A percentile compares a stretch with the other conserved stretches of the same genome.
Evolutionary conservation across 1,140 invertebrate species (phyloP).

Genomic region (Drosophila ohnishii): DNA sequence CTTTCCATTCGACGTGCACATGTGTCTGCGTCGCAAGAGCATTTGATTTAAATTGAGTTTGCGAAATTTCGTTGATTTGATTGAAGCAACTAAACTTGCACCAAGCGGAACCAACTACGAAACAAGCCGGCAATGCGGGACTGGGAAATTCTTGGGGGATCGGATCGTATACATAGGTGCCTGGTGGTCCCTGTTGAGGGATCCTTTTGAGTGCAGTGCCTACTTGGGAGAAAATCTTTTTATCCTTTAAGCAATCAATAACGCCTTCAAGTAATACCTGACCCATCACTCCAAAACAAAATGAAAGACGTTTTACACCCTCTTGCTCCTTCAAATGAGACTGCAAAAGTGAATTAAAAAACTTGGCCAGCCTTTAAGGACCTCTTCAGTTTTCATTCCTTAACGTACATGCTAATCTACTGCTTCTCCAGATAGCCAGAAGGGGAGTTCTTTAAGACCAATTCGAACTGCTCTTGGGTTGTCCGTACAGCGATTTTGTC

Average conservation of each 20-base stretch:
- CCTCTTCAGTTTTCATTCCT: conserved; percentile 14
- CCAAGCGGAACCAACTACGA: conserved; percentile 59
- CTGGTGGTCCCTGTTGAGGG: background rate
- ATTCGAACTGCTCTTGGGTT: conserved; percentile 21
- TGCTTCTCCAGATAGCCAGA: background rate
- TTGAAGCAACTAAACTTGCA: conserved; percentile 81
- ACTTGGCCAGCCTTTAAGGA: background rate
- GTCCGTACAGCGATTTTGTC: conserved; percentile 71
- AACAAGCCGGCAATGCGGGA: conserved; percentile 10
- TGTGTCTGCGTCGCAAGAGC: conserved; percentile 68
- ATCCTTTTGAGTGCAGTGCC: background rate
- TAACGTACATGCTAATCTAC: conserved; percentile 40
- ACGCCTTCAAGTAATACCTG: background rate
- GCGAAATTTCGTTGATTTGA: conserved; percentile 80
- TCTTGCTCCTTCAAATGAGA: background rate
- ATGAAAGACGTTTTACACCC: background rate
- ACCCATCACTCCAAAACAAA: background rate
- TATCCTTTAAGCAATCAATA: background rate
- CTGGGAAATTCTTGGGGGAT: background rate
- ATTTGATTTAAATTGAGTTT: conserved; percentile 82
- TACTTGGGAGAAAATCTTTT: too few relatives aligned
- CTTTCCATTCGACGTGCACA: conserved; percentile 52
- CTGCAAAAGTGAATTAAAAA: background rate
- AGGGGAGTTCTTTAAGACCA: conserved; percentile 18
- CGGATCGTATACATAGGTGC: background rate